Evolutionary conservation across 2,113 vertebrate species (phyloP).

Genomic region (Podiceps cristatus): DNA sequence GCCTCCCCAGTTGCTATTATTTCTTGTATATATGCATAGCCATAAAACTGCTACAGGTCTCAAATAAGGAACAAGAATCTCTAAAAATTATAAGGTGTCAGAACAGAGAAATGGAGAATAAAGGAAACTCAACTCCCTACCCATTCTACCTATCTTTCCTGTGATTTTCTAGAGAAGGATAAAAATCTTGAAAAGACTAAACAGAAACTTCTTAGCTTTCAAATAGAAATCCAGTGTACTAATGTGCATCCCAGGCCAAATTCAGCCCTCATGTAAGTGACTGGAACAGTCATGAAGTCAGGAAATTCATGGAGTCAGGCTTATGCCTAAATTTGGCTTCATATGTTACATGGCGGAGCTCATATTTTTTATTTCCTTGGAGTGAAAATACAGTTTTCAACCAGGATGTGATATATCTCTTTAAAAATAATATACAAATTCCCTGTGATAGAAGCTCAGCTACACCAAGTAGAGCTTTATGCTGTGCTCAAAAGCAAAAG

Average conservation of each 20-base stretch:
- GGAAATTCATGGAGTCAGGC: background rate
- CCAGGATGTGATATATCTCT: background rate
- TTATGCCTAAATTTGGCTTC: background rate
- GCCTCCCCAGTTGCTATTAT: background rate
- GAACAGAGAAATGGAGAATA: background rate
- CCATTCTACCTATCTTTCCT: background rate
- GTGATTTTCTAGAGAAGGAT: background rate
- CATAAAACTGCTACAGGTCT: background rate
- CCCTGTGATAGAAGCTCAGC: background rate
- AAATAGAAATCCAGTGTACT: background rate
- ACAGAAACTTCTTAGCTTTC: background rate
- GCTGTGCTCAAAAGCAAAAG: background rate
- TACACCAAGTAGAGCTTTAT: background rate
- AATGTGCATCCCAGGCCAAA: background rate
- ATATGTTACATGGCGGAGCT: background rate
- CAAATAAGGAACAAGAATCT: background rate
- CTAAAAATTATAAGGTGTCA: background rate
- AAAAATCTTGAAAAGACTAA: background rate
- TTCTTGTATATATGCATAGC: conserved; percentile 10
- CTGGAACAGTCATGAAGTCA: background rate
- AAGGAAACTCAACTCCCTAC: background rate
- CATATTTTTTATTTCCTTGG: background rate
- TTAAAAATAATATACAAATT: background rate
- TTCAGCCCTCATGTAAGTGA: background rate
- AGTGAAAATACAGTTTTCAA: background rate